Evolutionary conservation across 2,888 invertebrate species (phyloP).

Genomic region (Agriopis marginaria): DNA sequence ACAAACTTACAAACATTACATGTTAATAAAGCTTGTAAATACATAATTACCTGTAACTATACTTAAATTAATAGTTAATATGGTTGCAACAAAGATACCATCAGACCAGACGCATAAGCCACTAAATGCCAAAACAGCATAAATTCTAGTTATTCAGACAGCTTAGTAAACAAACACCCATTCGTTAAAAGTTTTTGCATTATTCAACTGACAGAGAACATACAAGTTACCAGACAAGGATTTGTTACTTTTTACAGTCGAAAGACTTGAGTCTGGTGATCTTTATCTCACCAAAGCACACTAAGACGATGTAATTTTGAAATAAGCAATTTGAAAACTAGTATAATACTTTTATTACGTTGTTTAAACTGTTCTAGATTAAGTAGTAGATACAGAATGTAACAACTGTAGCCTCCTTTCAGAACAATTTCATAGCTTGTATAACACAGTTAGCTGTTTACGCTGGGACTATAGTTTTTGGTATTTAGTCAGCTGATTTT

Average conservation of each 20-base stretch:
- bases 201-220: conserved; percentile 55
- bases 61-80: neutral
- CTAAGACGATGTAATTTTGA: conserved; percentile 3
- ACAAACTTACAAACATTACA: too few species aligned
- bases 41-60: too few species aligned
- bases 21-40: too few species aligned
- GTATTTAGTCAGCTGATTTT: conserved; percentile 2
- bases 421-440: neutral
- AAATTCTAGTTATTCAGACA: conserved; percentile 55
- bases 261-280: conserved; percentile 23
- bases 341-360: conserved; percentile 13
- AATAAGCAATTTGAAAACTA: conserved; percentile 18
- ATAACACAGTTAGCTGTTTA: neutral
- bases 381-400: conserved; percentile 1
- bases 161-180: conserved; percentile 56
- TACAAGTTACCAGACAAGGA: conserved; percentile 41
- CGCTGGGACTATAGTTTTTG: neutral
- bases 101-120: conserved; percentile 11
- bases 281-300: conserved; percentile 30
- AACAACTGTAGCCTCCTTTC: conserved; percentile 7
- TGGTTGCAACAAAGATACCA: conserved; percentile 14
- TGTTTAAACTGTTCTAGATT: conserved; percentile 5
- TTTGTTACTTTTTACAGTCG: conserved; percentile 45
- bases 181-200: conserved; percentile 68
- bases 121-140: conserved; percentile 36